These are phyloP conservation scores for Serranus cabrilla DNA, from an alignment of 2,797 vertebrate species.

Conservation along the genomic window DNA sequence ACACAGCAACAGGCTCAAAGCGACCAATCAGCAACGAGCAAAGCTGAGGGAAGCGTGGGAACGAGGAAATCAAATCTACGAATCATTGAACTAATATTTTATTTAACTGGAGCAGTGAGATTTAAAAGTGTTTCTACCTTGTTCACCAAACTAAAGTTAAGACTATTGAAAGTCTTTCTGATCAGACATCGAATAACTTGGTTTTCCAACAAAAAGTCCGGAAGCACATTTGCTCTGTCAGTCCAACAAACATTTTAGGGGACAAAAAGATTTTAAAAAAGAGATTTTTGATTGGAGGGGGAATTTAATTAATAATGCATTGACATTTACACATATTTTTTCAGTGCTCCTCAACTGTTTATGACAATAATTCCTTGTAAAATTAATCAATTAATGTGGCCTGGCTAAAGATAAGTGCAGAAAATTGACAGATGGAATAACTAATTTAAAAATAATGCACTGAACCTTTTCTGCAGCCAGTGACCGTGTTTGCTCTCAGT, in stretches of 20 bases:
- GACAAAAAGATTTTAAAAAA: too few species aligned
- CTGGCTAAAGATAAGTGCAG: neutral
- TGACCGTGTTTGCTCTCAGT: neutral
- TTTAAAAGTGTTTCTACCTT: neutral
- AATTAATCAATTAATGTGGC: neutral
- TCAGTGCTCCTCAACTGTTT: neutral
- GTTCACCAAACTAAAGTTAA: neutral
- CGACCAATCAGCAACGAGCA: neutral
- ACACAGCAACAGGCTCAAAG: slow-evolving; percentile 7
- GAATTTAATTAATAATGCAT: too few species aligned
- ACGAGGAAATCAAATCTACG: neutral
- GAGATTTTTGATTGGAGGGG: too few species aligned
- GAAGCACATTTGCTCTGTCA: too few species aligned
- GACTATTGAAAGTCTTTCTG: too few species aligned
- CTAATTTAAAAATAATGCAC: neutral
- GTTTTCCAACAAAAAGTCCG: too few species aligned
- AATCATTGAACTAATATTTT: neutral
- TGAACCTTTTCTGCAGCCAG: too few species aligned
- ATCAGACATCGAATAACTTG: too few species aligned
- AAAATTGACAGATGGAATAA: neutral
- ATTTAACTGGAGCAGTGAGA: neutral
- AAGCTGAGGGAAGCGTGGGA: slow-evolving; percentile 9
- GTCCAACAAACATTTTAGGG: too few species aligned
- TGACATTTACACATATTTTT: too few species aligned
- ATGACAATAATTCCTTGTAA: neutral